A percentile compares a stretch with the other conserved stretches of the same genome.
Conservation (phyloP, 1,140 invertebrate species). For the Hesperophylax magnus region DNA sequence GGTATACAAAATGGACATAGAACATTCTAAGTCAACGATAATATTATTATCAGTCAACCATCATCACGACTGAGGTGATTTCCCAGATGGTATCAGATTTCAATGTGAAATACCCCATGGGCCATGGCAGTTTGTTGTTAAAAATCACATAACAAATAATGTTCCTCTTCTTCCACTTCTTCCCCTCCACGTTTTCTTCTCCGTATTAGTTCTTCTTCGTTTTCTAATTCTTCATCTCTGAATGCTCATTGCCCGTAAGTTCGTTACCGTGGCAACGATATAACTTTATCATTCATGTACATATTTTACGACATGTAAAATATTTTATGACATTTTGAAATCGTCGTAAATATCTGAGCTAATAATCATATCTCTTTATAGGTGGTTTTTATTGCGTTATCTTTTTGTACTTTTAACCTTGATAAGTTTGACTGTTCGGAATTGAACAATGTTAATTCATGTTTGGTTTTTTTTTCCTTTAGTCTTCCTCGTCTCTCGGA, state of each 20-base stretch:
- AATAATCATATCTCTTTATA: too few relatives aligned
- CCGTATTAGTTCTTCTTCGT: too few relatives aligned
- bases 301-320: too few relatives aligned
- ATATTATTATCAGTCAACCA: neutral
- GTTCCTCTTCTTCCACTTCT: neutral
- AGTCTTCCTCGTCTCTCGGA: too few relatives aligned
- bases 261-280: neutral
- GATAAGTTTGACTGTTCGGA: too few relatives aligned
- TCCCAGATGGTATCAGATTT: slow-evolving; percentile 32
- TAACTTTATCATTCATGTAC: neutral
- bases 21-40: neutral
- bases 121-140: neutral
- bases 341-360: too few relatives aligned
- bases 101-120: slow-evolving; percentile 3
- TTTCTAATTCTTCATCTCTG: neutral
- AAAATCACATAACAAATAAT: neutral
- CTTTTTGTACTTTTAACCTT: too few relatives aligned
- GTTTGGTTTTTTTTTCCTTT: too few relatives aligned
- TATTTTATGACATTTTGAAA: too few relatives aligned
- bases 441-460: too few relatives aligned
- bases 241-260: neutral
- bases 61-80: slow-evolving; percentile 7
- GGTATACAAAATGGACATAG: neutral
- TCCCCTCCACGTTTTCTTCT: too few relatives aligned
- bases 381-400: too few relatives aligned